Percentiles rank a stretch among this genome's conserved stretches.
Conservation (phyloP, 2,113 vertebrate species). For the Poeciliopsis prolifica region DNA sequence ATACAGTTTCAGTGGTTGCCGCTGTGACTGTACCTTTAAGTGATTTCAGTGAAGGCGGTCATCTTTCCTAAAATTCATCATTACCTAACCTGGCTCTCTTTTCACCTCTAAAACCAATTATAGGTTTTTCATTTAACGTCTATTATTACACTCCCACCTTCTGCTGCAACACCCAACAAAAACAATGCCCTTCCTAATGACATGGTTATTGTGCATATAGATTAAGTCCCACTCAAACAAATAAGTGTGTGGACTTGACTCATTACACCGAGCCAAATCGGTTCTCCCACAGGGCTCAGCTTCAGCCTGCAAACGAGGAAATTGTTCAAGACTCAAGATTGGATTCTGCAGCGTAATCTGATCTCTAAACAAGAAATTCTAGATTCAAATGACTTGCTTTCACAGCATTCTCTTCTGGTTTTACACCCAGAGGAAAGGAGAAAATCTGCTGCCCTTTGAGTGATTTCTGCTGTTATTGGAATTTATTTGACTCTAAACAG, state of each 20-base stretch:
- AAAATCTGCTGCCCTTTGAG: conserved; percentile 12
- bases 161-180: not conserved
- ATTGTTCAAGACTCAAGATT: conserved; percentile 39
- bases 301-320: conserved; percentile 26
- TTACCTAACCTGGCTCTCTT: conserved; percentile 8
- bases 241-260: conserved; percentile 52
- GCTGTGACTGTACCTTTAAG: not conserved
- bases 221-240: conserved; percentile 58
- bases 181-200: conserved; percentile 21
- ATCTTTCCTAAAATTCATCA: conserved; percentile 23
- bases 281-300: conserved; percentile 27
- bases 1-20: not conserved
- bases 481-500: conserved; percentile 36
- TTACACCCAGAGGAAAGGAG: not conserved
- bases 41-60: not conserved
- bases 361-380: conserved; percentile 47
- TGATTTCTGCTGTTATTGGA: conserved; percentile 15
- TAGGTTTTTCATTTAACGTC: not conserved
- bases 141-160: conserved; percentile 25
- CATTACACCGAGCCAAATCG: conserved; percentile 50
- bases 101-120: conserved; percentile 31
- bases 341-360: conserved; percentile 55
- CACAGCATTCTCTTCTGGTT: not conserved
- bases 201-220: conserved; percentile 35
- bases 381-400: conserved; percentile 32